Percentiles rank a stretch among this genome's conserved stretches.
These are phyloP conservation scores for Phengaris alcon DNA, from an alignment of 2,888 invertebrate genomes.

Conservation along the genomic window DNA sequence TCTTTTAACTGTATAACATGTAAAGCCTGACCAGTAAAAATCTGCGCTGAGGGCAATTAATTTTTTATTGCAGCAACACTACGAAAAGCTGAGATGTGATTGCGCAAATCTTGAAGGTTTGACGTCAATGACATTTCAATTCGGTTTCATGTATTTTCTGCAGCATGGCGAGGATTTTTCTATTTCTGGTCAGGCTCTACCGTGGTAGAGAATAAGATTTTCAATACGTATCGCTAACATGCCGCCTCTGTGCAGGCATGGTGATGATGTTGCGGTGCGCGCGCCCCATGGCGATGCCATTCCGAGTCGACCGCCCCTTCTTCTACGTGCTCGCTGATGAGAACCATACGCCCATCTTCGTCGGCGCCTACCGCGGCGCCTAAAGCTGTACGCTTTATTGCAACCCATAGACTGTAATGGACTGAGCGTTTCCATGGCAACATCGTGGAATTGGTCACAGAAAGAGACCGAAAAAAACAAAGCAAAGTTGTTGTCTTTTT, in stretches of 20 bases:
- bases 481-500: not conserved
- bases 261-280: constrained; percentile 67
- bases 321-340: constrained; percentile 55
- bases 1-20: no score
- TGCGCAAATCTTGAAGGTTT: no score
- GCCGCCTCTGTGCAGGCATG: constrained; percentile 56
- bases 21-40: no score
- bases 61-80: no score
- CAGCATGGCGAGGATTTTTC: no score
- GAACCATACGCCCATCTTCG: constrained; percentile 51
- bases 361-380: constrained; percentile 54
- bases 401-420: not conserved
- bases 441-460: no score
- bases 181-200: not conserved
- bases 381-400: constrained; percentile 31
- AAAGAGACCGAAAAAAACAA: no score
- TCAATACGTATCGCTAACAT: constrained; percentile 12
- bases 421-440: not conserved
- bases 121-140: no score
- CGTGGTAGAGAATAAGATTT: not conserved
- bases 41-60: no score
- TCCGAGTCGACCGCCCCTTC: constrained; percentile 69
- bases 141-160: no score
- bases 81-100: no score
- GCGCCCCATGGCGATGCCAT: constrained; percentile 47